Conservation (phyloP, 2,888 invertebrate genomes). For the Spatulosminthurus flaviceps region DNA sequence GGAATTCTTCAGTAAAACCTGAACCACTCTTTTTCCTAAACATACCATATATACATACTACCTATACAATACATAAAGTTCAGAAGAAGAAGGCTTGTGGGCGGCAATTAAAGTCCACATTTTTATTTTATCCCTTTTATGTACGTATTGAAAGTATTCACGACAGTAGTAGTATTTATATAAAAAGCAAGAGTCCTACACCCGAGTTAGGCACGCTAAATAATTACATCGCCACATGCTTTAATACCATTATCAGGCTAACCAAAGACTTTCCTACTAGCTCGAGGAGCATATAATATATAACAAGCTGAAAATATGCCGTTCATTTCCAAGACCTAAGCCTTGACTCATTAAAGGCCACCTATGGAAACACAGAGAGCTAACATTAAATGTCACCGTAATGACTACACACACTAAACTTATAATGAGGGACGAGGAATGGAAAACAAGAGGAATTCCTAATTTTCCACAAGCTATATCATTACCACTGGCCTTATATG, state of each 20-base stretch:
- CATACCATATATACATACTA: background rate
- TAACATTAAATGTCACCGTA: slow-evolving; percentile 6
- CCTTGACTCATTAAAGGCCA: background rate
- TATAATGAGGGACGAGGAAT: slow-evolving; percentile 9
- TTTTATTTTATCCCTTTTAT: background rate
- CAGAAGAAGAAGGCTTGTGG: too few species aligned
- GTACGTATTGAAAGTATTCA: too few species aligned
- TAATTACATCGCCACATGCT: too few species aligned
- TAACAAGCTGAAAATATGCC: too few species aligned
- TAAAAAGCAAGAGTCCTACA: too few species aligned
- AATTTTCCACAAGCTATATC: slow-evolving; percentile 4
- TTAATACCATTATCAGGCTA: too few species aligned
- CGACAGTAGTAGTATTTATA: too few species aligned
- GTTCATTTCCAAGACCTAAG: background rate
- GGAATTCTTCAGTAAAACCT: background rate
- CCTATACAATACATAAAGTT: background rate
- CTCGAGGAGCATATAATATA: too few species aligned
- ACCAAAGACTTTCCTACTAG: too few species aligned
- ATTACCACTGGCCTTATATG: background rate
- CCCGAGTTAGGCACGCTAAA: too few species aligned
- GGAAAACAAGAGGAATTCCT: background rate
- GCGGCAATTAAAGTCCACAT: slow-evolving; percentile 6
- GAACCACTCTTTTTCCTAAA: background rate
- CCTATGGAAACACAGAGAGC: background rate
- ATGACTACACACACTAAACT: background rate